Conservation (phyloP, 2,113 vertebrate genomes). For the Neogale vison region DNA sequence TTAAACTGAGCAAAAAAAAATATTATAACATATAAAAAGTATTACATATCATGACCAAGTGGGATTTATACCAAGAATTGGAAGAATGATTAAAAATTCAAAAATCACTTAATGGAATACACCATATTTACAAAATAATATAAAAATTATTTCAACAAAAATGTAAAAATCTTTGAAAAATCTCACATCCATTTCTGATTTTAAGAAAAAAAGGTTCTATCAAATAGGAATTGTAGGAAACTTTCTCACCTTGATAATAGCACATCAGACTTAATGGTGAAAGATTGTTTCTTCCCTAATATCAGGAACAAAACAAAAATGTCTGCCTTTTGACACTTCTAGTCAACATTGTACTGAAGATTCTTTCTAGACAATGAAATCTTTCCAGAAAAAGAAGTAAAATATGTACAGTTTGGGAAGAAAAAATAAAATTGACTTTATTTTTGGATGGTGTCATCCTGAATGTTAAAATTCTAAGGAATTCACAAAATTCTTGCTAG, state of each 20-base stretch:
- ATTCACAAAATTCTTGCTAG: neutral
- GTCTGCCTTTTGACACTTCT: neutral
- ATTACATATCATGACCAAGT: neutral
- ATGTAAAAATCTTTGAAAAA: neutral
- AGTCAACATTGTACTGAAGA: neutral
- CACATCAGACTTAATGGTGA: neutral
- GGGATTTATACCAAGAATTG: neutral
- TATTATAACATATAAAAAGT: neutral
- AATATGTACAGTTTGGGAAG: neutral
- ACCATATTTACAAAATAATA: neutral
- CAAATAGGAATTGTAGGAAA: neutral
- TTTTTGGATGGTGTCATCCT: neutral
- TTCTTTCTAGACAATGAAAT: neutral
- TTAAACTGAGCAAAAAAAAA: neutral
- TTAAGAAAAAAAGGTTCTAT: neutral
- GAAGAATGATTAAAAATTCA: neutral
- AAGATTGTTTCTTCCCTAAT: neutral
- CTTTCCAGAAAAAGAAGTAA: neutral
- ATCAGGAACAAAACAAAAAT: neutral
- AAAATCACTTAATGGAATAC: neutral
- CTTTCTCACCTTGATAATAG: neutral
- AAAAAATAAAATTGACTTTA: neutral
- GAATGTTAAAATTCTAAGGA: neutral
- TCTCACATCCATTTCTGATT: neutral
- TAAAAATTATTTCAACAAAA: neutral